Evolutionary conservation across 2,888 invertebrate species (phyloP).

Genomic region (Volucella zonaria): DNA sequence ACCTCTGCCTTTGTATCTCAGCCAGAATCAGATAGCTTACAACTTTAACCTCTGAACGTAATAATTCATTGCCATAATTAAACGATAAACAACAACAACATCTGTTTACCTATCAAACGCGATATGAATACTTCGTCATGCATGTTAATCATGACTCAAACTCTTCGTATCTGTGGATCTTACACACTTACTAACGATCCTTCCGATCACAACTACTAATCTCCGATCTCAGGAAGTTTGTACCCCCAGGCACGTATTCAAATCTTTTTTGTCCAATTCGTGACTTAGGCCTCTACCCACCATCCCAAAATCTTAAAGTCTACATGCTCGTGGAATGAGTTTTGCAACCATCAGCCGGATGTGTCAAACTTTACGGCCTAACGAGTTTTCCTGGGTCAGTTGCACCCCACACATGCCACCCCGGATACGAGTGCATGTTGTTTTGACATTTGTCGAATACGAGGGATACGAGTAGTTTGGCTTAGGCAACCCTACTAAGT

Average conservation of each 20-base stretch:
- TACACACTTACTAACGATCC: background rate
- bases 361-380: conserved; percentile 11
- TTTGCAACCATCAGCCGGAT: conserved; percentile 1
- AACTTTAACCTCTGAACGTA: conserved; percentile 31
- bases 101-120: background rate
- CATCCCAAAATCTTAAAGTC: background rate
- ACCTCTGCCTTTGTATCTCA: background rate
- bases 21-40: background rate
- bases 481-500: background rate
- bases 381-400: conserved; percentile 23
- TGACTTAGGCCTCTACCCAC: background rate
- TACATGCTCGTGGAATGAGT: background rate
- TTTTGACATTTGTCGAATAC: background rate
- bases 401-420: background rate
- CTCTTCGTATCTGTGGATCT: background rate
- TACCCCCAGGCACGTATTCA: background rate
- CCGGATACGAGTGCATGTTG: background rate
- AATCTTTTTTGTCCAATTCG: background rate
- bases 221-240: background rate
- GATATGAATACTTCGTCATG: background rate
- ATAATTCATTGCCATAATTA: conserved; percentile 10
- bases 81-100: background rate
- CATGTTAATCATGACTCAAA: background rate
- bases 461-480: background rate
- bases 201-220: background rate